These are phyloP conservation scores for Drosophila stalkeri DNA, from an alignment of 2,888 invertebrate species.

Conservation along the genomic window DNA sequence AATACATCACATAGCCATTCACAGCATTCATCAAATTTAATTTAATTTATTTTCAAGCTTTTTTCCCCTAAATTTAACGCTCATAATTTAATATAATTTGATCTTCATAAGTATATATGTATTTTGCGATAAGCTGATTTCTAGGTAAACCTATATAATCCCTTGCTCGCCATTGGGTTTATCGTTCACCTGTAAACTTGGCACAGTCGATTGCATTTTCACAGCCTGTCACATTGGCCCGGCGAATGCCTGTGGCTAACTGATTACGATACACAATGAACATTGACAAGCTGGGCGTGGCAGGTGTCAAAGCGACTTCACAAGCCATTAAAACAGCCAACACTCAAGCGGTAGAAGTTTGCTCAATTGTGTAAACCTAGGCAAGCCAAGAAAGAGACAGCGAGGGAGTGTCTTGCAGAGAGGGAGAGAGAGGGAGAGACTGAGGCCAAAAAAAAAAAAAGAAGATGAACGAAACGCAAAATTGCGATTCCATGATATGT, in stretches of 20 bases:
- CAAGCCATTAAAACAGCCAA: conserved; percentile 33
- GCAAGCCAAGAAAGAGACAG: background rate
- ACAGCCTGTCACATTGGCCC: conserved; percentile 21
- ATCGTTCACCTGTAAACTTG: conserved; percentile 5
- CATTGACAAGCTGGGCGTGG: conserved; percentile 75
- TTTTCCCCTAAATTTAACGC: too few species aligned
- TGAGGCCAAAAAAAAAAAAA: conserved; percentile 19
- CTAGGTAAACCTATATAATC: background rate
- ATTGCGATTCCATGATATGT: conserved; percentile 64
- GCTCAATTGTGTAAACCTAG: conserved; percentile 1
- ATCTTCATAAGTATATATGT: background rate
- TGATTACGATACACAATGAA: conserved; percentile 58
- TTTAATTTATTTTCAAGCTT: background rate
- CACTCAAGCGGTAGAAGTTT: conserved; percentile 41
- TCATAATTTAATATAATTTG: background rate
- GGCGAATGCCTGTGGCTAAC: conserved; percentile 13
- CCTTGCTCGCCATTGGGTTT: conserved; percentile 8
- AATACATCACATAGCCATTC: background rate
- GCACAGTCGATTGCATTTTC: conserved; percentile 14
- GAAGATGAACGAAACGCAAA: conserved; percentile 34
- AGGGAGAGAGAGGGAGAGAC: too few species aligned
- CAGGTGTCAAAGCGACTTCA: conserved; percentile 63
- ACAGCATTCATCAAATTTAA: background rate
- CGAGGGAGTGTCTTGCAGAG: background rate
- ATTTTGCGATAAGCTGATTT: background rate